Base-by-base conservation (phyloP, 2,888 invertebrate genomes). In the Hecatera dysodea region DNA sequence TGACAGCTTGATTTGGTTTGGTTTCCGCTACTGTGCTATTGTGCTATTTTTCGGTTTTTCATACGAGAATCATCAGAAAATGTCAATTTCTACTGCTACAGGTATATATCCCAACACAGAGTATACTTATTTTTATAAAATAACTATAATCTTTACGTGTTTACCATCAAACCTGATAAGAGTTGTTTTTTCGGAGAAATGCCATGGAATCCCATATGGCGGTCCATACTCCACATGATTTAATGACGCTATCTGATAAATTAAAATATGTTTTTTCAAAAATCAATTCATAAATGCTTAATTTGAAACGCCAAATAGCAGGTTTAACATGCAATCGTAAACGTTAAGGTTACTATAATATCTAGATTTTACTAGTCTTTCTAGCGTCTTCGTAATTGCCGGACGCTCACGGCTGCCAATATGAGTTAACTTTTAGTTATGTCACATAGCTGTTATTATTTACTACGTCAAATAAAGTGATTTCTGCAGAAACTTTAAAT, bases 1-100 rank as follows among this genome's bases (percentile, higher is more conserved):
- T 95, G 95, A 95, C 95, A 95, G 95, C 95, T 95, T 95, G 95
- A 95, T 94, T 95, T 95, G 95, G 95, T 95, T 95, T 95, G 95
- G 95, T 95, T 95, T 95, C 95, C 95, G 95, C 95, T 94, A 94
- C 95, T 95, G 95, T 95, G 93, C 95, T 95, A 91, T 94, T 95
- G 95, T 94, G 93, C 94, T 95, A 95, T 94, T 95, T 95, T 94
- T 93, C 91, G 91, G 92, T 92, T 95, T 95, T 94, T 90, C 89
- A 87, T 92, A 89, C 90, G 88, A 91, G 92, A 93, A 93, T 90
- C 91, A 82, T 78, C 82, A 89, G 89, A 95, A 91, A 93, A 95
- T 95, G 95, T 95, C 95, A 82, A 95, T 95, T 92, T 95, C 95
- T 86, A 94, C 95, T 81, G 95, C 95, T 90, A 95, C 95, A 94